A percentile compares a stretch with the other conserved stretches of the same genome.
Conservation (phyloP, 2,888 invertebrate species). For the Didymodactylos carnosus region DNA sequence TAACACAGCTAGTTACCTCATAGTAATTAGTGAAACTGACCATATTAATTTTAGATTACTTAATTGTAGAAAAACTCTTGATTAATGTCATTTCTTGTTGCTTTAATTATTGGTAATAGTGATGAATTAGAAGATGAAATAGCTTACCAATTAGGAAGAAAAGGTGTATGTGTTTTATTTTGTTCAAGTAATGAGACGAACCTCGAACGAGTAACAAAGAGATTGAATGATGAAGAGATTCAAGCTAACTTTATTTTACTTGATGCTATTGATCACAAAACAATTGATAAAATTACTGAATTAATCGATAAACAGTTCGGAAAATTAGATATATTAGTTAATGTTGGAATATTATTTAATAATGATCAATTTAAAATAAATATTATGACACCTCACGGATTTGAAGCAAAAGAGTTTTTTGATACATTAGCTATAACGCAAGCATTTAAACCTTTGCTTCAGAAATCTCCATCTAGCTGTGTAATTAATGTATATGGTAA, state of each 20-base stretch:
- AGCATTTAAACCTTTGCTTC: not conserved
- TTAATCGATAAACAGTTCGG: not conserved
- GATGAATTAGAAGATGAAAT: not conserved
- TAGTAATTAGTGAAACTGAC: too few relatives aligned
- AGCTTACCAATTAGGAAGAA: not conserved
- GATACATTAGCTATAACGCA: not conserved
- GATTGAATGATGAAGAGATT: not conserved
- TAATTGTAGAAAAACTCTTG: too few relatives aligned
- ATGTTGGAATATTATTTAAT: not conserved
- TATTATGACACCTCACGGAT: not conserved
- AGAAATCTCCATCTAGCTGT: not conserved
- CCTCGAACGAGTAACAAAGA: not conserved
- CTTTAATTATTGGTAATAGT: not conserved
- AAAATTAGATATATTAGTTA: not conserved
- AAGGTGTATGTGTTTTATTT: not conserved
- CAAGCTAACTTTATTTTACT: not conserved
- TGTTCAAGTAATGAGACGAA: not conserved
- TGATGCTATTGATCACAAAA: not conserved
- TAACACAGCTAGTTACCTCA: too few relatives aligned
- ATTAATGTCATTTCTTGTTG: not conserved
- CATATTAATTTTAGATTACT: too few relatives aligned
- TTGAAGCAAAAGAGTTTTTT: not conserved
- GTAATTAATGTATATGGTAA: not conserved
- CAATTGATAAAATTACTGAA: not conserved
- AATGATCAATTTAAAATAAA: not conserved